Conservation (phyloP, 2,888 invertebrate species). For the Himalopsyche tibetana region DNA sequence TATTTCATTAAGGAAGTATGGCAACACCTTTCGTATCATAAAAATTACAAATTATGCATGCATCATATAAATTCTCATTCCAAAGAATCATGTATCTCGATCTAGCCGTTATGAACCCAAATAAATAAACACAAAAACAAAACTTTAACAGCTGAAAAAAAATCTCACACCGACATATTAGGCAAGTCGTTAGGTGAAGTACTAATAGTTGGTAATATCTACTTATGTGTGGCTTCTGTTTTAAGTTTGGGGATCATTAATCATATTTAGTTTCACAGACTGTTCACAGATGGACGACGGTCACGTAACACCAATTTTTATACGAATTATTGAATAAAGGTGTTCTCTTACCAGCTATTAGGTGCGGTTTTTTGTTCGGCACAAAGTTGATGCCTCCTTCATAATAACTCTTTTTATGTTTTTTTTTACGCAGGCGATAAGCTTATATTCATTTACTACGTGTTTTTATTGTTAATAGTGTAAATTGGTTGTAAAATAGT, state of each 20-base stretch:
- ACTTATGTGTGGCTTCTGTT: conserved; percentile 19
- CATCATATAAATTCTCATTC: conserved; percentile 10
- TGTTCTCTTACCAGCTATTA: conserved; percentile 21
- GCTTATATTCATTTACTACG: background rate
- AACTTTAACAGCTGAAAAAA: conserved; percentile 3
- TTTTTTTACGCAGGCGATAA: background rate
- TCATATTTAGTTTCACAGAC: conserved; percentile 26
- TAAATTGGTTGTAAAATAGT: no score
- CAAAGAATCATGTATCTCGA: conserved; percentile 8
- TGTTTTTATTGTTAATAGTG: background rate
- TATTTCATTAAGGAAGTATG: conserved; percentile 15
- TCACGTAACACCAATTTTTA: background rate
- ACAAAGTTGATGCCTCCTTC: background rate
- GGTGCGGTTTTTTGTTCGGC: background rate
- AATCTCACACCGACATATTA: conserved; percentile 4
- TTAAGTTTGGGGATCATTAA: background rate
- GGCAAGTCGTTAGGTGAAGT: background rate
- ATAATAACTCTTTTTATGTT: background rate
- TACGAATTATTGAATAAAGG: conserved; percentile 26
- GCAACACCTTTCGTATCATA: conserved; percentile 14
- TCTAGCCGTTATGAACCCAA: background rate
- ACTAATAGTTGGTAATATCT: conserved; percentile 22
- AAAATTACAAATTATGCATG: conserved; percentile 17
- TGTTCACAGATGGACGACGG: conserved; percentile 21
- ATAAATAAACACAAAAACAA: conserved; percentile 12